Evolutionary conservation across 2,797 vertebrate genomes (phyloP).

Genomic region (Varecia variegata): DNA sequence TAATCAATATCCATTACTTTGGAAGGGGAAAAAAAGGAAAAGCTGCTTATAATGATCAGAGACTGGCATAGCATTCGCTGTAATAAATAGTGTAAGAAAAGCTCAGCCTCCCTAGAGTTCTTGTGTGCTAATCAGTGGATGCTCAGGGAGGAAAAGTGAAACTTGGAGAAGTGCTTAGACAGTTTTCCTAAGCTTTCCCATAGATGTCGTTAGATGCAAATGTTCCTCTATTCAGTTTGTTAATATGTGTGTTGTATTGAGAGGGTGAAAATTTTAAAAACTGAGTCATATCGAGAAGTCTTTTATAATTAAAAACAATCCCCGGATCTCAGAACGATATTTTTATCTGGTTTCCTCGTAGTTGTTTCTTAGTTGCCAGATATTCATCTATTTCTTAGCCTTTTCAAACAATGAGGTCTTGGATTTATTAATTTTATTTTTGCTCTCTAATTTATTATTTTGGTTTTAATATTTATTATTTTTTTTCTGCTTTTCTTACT

Average conservation of each 20-base stretch:
- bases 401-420: conserved; percentile 36
- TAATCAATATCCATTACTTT: not conserved
- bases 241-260: not conserved
- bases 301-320: not conserved
- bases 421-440: not conserved
- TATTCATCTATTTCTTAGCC: not conserved
- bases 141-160: not conserved
- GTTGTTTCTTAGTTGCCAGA: conserved; percentile 19
- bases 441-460: conserved; percentile 3
- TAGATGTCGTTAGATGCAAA: not conserved
- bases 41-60: not conserved
- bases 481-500: not conserved
- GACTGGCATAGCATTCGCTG: not conserved
- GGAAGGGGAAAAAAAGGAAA: not conserved
- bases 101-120: not conserved
- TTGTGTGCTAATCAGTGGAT: not conserved
- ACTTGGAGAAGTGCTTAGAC: not conserved
- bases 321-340: not conserved
- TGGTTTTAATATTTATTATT: not conserved
- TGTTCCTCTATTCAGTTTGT: not conserved
- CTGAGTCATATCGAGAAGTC: not conserved
- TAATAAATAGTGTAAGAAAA: not conserved
- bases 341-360: not conserved
- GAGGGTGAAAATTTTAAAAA: not conserved
- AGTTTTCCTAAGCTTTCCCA: not conserved